A percentile compares a stretch with the other conserved stretches of the same genome.
Conservation (phyloP, 1,140 invertebrate species). For the Drosophila prosaltans region DNA sequence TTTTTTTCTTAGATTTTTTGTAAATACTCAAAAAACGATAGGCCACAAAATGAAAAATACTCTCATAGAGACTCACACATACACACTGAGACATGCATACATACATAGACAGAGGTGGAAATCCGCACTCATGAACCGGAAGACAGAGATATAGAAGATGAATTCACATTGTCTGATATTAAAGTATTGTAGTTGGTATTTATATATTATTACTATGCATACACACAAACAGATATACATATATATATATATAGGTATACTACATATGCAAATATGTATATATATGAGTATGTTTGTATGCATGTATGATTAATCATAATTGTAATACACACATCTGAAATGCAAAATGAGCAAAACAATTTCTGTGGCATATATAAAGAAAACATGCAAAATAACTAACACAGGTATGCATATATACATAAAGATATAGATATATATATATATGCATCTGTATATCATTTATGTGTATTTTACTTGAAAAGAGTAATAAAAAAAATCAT, state of each 20-base stretch:
- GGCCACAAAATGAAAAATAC: constrained; percentile 33
- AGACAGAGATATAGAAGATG: constrained; percentile 21
- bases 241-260: constrained; percentile 33
- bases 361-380: constrained; percentile 60
- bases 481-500: constrained; percentile 53
- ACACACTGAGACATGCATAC: not conserved
- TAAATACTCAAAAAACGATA: constrained; percentile 71
- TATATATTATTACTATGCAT: constrained; percentile 30
- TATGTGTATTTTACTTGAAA: constrained; percentile 66
- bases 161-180: constrained; percentile 71
- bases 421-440: constrained; percentile 36
- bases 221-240: not conserved
- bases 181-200: constrained; percentile 80
- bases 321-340: constrained; percentile 27
- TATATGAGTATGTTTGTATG: constrained; percentile 30
- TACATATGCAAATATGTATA: constrained; percentile 18
- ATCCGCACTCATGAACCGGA: not conserved
- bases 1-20: constrained; percentile 76
- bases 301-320: constrained; percentile 55
- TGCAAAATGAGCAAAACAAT: constrained; percentile 40
- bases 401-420: constrained; percentile 55
- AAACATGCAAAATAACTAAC: constrained; percentile 58
- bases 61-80: constrained; percentile 4
- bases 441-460: constrained; percentile 54
- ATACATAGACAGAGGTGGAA: not conserved